These are phyloP conservation scores for Ceratothoa steindachneri DNA, from an alignment of 2,888 invertebrate genomes.

Conservation along the genomic window DNA sequence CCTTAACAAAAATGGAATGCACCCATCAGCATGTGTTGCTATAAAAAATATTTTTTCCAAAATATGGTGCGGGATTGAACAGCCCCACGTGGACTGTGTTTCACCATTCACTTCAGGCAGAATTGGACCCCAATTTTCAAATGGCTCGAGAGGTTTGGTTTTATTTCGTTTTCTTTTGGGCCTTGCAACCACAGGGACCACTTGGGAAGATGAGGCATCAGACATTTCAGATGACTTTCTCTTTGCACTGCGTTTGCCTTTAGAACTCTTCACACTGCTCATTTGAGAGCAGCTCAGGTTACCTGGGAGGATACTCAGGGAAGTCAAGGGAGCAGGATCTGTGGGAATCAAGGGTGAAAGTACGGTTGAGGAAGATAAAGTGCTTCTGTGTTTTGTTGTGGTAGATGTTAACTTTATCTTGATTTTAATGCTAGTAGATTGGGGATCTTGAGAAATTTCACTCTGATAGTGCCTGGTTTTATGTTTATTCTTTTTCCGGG, in stretches of 20 bases:
- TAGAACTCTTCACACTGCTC: not conserved
- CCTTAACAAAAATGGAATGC: conserved; percentile 41
- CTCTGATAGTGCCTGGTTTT: conserved; percentile 29
- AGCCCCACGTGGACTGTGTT: conserved; percentile 39
- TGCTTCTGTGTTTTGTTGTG: conserved; percentile 6
- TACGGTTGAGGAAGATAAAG: conserved; percentile 12
- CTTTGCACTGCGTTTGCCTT: conserved; percentile 25
- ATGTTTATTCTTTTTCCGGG: not conserved
- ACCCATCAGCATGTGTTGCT: conserved; percentile 23
- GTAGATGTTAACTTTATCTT: conserved; percentile 32
- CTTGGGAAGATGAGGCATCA: not conserved
- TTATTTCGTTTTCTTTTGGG: not conserved
- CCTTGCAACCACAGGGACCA: not conserved
- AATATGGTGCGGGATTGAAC: conserved; percentile 17
- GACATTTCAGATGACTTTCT: conserved; percentile 18
- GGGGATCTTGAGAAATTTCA: conserved; percentile 44
- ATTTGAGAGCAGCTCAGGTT: not conserved
- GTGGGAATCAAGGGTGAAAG: not conserved
- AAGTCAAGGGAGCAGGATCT: not conserved
- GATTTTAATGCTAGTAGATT: conserved; percentile 42
- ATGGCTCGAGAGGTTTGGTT: not conserved
- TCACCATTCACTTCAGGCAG: conserved; percentile 36
- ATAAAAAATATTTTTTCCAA: conserved; percentile 24
- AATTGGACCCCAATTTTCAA: conserved; percentile 32
- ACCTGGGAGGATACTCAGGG: not conserved